These are phyloP conservation scores for Lota lota DNA, from an alignment of 2,113 vertebrate genomes.

Conservation along the genomic window DNA sequence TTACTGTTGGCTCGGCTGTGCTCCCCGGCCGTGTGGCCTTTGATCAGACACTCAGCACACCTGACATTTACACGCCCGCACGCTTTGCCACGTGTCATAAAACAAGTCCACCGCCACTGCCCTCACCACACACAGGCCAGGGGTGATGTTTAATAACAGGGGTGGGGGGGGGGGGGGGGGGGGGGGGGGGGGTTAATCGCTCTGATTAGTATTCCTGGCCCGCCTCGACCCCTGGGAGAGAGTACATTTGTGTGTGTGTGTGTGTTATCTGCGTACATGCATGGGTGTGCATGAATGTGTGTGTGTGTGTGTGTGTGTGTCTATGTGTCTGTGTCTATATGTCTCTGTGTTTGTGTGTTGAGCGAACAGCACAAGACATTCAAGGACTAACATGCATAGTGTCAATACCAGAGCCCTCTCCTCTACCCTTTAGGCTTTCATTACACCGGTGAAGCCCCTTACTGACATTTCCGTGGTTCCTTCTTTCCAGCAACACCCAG, in stretches of 20 bases:
- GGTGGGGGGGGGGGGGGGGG: not conserved
- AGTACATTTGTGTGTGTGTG: constrained; percentile 80
- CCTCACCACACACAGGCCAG: constrained; percentile 88
- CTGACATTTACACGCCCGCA: constrained; percentile 94
- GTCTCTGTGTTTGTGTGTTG: no score
- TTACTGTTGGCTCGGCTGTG: constrained; percentile 91
- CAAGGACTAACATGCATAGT: constrained; percentile 41
- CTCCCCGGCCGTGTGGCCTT: constrained; percentile 95
- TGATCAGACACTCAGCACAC: constrained; percentile 92
- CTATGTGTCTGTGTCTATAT: no score
- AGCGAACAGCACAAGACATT: constrained; percentile 49
- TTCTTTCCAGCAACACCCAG: constrained; percentile 80
- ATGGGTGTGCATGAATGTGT: constrained; percentile 3
- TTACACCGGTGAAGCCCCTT: no score
- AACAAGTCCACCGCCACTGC: constrained; percentile 87
- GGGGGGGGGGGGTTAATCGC: constrained; percentile 76
- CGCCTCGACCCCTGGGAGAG: constrained; percentile 86
- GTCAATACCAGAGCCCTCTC: constrained; percentile 14
- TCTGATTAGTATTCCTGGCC: constrained; percentile 96
- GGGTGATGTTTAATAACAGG: constrained; percentile 99
- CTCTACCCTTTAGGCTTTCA: not conserved
- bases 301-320: constrained; percentile 3
- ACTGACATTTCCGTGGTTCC: constrained; percentile 26
- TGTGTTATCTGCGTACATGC: constrained; percentile 19
- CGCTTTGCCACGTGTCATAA: constrained; percentile 86